Conservation (phyloP, 2,888 invertebrate species). For the Nemurella pictetii region DNA sequence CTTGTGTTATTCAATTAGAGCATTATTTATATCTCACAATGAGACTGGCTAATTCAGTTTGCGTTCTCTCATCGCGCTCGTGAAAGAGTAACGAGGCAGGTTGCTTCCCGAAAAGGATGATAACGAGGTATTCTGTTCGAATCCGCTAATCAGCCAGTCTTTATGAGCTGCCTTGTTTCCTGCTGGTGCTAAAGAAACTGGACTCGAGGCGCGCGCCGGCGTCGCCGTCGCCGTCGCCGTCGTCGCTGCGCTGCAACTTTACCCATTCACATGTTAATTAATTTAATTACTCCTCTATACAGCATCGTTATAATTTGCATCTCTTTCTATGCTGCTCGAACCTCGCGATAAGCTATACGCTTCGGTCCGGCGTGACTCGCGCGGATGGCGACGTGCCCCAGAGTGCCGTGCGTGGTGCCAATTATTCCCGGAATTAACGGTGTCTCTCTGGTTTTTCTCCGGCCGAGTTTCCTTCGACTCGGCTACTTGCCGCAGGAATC, state of each 20-base stretch:
- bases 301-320: conserved; percentile 34
- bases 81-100: not conserved
- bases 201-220: not conserved
- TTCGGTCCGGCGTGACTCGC: not conserved
- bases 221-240: too few relatives aligned
- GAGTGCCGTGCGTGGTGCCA: not conserved
- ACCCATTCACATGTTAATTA: conserved; percentile 36
- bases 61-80: not conserved
- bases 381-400: not conserved
- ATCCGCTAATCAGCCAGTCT: conserved; percentile 6
- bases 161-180: not conserved
- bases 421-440: not conserved
- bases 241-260: not conserved
- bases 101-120: not conserved
- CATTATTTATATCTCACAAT: not conserved
- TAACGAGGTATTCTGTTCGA: conserved; percentile 18
- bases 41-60: not conserved
- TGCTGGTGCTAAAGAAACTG: not conserved
- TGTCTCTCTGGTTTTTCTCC: not conserved
- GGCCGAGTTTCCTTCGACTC: not conserved
- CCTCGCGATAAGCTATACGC: not conserved
- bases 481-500: not conserved
- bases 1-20: not conserved
- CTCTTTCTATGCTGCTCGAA: conserved; percentile 9
- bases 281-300: conserved; percentile 33